Conservation (phyloP, 2,113 vertebrate genomes). For the Spea bombifrons region DNA sequence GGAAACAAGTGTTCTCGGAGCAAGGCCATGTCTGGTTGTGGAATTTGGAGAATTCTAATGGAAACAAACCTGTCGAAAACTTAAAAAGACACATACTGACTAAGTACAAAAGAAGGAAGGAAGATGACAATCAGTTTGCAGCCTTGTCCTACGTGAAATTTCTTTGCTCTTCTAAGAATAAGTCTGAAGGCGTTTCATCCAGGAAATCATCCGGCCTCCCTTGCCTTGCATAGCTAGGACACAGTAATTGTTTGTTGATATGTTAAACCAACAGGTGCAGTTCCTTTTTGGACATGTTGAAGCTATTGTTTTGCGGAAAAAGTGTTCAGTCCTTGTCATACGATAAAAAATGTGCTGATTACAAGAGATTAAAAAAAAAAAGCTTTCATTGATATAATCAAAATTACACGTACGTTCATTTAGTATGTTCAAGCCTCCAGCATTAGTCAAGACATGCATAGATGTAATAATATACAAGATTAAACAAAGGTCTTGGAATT, state of each 20-base stretch:
- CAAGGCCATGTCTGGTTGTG: constrained; percentile 51
- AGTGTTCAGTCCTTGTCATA: constrained; percentile 45
- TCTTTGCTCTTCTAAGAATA: constrained; percentile 73
- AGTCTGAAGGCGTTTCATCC: constrained; percentile 62
- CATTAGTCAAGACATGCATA: constrained; percentile 43
- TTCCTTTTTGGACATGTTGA: constrained; percentile 63
- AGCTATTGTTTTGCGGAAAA: constrained; percentile 44
- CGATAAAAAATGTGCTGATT: constrained; percentile 32
- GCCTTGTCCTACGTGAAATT: constrained; percentile 59
- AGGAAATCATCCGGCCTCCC: constrained; percentile 70
- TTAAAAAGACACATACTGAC: constrained; percentile 59
- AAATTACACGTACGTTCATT: constrained; percentile 10
- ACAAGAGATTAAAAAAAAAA: constrained; percentile 32
- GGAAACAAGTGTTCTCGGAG: constrained; percentile 56
- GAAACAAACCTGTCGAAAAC: constrained; percentile 75
- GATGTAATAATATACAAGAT: constrained; percentile 2
- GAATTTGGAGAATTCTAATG: constrained; percentile 56
- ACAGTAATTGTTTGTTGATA: constrained; percentile 69
- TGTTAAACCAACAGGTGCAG: constrained; percentile 75
- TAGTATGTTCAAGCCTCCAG: not conserved
- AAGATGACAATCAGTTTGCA: constrained; percentile 63
- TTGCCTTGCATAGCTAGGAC: constrained; percentile 64
- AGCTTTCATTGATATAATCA: not conserved
- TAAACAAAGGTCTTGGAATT: not conserved
- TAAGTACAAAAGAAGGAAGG: constrained; percentile 79